Evolutionary conservation across 2,113 vertebrate genomes (phyloP).

Genomic region (Oreamnos americanus): DNA sequence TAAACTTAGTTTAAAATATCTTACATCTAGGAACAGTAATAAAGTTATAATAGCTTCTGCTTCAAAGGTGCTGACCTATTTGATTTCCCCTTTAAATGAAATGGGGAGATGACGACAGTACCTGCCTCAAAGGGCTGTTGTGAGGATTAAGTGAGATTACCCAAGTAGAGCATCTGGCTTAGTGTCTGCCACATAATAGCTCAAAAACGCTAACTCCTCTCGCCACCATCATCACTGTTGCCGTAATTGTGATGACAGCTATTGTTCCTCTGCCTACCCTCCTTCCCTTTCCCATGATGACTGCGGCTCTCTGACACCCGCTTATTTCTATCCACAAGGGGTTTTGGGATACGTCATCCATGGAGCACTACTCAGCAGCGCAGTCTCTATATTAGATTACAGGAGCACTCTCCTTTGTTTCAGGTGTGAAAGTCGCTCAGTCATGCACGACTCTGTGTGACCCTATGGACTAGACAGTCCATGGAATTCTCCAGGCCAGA

Average conservation of each 20-base stretch:
- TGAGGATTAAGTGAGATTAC: not conserved
- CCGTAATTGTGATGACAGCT: too few species aligned
- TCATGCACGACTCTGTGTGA: not conserved
- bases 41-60: not conserved
- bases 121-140: not conserved
- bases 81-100: not conserved
- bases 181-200: not conserved
- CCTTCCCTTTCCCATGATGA: not conserved
- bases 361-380: not conserved
- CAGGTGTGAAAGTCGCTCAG: not conserved
- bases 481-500: not conserved
- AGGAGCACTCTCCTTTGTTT: not conserved
- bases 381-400: not conserved
- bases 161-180: not conserved
- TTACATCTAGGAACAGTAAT: not conserved
- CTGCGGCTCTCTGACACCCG: not conserved
- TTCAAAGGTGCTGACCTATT: not conserved
- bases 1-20: not conserved
- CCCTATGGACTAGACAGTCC: not conserved
- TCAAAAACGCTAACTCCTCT: not conserved
- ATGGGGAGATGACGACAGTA: not conserved
- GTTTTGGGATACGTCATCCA: not conserved
- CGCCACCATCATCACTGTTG: not conserved
- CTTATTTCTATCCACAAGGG: not conserved
- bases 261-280: not conserved